Conservation (phyloP, 2,888 invertebrate species). For the Atrina japonica region DNA sequence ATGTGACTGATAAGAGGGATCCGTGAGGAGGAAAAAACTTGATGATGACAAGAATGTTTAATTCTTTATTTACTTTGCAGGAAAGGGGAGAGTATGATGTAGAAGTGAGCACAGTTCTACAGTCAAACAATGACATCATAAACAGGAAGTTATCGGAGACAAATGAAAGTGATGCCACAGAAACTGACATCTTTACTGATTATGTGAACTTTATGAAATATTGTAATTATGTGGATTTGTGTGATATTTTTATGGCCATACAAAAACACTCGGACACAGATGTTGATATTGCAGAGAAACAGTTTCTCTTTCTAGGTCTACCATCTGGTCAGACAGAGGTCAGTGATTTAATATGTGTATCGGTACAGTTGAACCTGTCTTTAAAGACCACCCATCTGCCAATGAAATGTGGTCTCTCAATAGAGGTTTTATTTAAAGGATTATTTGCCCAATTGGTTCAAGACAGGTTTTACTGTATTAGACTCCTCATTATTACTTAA, state of each 20-base stretch:
- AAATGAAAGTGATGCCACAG: slow-evolving; percentile 37
- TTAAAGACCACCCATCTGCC: too few species aligned
- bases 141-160: slow-evolving; percentile 45
- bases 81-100: slow-evolving; percentile 67
- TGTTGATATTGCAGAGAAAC: slow-evolving; percentile 44
- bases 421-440: too few species aligned
- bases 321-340: slow-evolving; percentile 63
- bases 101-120: slow-evolving; percentile 63
- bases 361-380: too few species aligned
- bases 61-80: slow-evolving; percentile 31
- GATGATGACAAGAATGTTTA: too few species aligned
- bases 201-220: slow-evolving; percentile 57
- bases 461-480: too few species aligned
- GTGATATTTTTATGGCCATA: slow-evolving; percentile 56
- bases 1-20: too few species aligned
- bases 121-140: slow-evolving; percentile 53
- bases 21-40: too few species aligned
- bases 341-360: too few species aligned
- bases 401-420: too few species aligned
- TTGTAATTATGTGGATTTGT: slow-evolving; percentile 64
- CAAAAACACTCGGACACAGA: slow-evolving; percentile 52
- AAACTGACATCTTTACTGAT: slow-evolving; percentile 49
- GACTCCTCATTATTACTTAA: not conserved
- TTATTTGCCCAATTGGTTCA: too few species aligned
- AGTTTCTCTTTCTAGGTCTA: slow-evolving; percentile 54